Evolutionary conservation across 37 sponge, comb jelly and placozoan species (phyloP), one percentile per base, ranked within the genome.

Genomic region (Bolinopsis microptera): DNA sequence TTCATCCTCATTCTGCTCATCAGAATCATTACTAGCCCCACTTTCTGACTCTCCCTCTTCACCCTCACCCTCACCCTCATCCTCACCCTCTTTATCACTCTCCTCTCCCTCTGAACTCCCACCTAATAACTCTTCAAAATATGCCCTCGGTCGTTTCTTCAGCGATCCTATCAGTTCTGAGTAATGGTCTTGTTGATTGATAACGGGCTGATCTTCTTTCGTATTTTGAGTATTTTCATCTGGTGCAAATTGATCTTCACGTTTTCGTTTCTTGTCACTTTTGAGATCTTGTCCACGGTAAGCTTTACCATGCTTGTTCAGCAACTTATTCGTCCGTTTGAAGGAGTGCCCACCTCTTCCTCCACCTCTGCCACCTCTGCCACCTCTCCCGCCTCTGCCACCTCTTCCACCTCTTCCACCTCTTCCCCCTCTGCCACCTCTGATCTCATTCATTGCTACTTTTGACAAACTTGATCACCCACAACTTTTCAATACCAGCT

Each of bases 241-340:
- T 1, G 37, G 21, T 77, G 35, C 1, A 8, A 21, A 16, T 48
- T 5, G 13, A 72, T 72, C 26, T 72, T 72, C 75, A 3, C 26
- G 31, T n/a, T 26, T 86, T 27, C 90, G 34, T 27, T 86, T 86
- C 37, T 80, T 33, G 1, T 33, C 32, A 16, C 8, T 30, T 2
- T 33, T 80, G 1, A 86, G 2, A n/a, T 86, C 90, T 40, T 86
- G 32, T 16, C 5, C 61, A 24, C 90, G 32, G 28, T 86, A 86
- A 86, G 90, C 90, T 41, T 86, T 86, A 25, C 90, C 90, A 41
- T 86, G 90, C 61, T 41, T 86, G 61, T 86, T 86, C 61, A 86
- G 35, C 0, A 86, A 48, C 61, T 86, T 86, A 48, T 86, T 86
- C 0, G 32, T 86, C 0, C 61, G 34, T 21, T 33, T 35, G 61